Evolutionary conservation across 2,113 vertebrate species (phyloP).

Genomic region (Stictonetta naevosa): DNA sequence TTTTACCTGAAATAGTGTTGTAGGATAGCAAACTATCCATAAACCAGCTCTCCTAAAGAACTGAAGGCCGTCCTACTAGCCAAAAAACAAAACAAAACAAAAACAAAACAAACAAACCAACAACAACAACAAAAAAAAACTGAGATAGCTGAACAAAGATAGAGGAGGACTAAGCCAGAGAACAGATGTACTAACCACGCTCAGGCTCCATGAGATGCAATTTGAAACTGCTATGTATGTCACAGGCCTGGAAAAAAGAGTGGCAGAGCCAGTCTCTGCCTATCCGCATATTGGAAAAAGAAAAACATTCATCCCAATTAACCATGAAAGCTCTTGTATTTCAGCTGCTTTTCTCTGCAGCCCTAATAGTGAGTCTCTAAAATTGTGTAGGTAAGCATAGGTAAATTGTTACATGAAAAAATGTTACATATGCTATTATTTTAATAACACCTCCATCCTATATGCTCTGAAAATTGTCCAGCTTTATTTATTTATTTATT

Average conservation of each 20-base stretch:
- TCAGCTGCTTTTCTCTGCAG: neutral
- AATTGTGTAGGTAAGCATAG: neutral
- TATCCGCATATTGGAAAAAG: neutral
- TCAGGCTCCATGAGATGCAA: neutral
- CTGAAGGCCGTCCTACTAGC: neutral
- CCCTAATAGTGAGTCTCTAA: neutral
- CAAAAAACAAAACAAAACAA: neutral
- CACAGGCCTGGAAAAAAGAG: neutral
- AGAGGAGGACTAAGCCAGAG: neutral
- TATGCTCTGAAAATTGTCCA: neutral
- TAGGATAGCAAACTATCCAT: neutral
- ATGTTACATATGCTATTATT: neutral
- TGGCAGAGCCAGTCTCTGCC: neutral
- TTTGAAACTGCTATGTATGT: neutral
- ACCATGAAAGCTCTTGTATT: neutral
- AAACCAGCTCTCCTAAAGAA: neutral
- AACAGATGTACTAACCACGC: neutral
- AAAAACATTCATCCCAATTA: neutral
- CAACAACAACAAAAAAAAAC: neutral
- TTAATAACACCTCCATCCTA: neutral
- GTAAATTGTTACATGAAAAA: neutral
- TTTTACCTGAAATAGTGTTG: neutral
- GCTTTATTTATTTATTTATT: neutral
- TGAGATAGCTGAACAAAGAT: neutral
- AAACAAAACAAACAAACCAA: too few species aligned